Base-by-base conservation (phyloP, 2,888 invertebrate genomes). In the Macropis europaea region DNA sequence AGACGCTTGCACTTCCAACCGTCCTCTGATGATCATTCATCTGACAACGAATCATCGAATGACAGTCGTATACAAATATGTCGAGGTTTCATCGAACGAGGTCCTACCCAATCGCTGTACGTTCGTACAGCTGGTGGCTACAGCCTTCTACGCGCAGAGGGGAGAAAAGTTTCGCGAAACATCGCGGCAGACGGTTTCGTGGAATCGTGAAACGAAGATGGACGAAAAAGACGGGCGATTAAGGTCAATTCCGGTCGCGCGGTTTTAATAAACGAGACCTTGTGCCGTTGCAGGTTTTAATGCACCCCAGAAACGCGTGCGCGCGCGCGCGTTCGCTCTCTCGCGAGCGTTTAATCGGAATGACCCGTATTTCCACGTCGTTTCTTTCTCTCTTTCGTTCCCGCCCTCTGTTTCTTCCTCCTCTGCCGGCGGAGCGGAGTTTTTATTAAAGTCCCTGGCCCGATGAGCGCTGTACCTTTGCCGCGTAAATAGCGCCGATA, bases 221-320 rank as follows among this genome's bases (percentile, higher is more conserved):
- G 50, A 34, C 73, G 56, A 66, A 71, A 73, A 71, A 56, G 71
- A 50, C 52, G 30, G 22, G 19, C 68, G 67, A 73, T 73, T 68
- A 73, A 69, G 73, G 73, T 63, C 63, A 69, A 63, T 73, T 63
- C 61, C 63, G 48, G 62, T 63, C 54, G 53, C 67, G 43, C 62
- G 69, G 67, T 73, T 73, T 69, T 73, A 75, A 75, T 74, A 69
- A 74, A 63, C 56, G 56, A 63, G 74, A 73, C 73, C 69, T 75
- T 73, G 73, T 28, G 61, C 61, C 48, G 28, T 24, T 50, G 26
- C 50, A 62, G 69, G 62, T 72, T 72, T 68, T 69, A 69, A 69
- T 56, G 69, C 54, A 71, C 30, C 68, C 67, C 56, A 72, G 71
- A 70, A 67, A 67, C 69, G 64, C 38, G 42, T 34, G 34, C 28